Evolutionary conservation across 2,888 invertebrate genomes (phyloP).

Genomic region (Clitarchus hookeri): DNA sequence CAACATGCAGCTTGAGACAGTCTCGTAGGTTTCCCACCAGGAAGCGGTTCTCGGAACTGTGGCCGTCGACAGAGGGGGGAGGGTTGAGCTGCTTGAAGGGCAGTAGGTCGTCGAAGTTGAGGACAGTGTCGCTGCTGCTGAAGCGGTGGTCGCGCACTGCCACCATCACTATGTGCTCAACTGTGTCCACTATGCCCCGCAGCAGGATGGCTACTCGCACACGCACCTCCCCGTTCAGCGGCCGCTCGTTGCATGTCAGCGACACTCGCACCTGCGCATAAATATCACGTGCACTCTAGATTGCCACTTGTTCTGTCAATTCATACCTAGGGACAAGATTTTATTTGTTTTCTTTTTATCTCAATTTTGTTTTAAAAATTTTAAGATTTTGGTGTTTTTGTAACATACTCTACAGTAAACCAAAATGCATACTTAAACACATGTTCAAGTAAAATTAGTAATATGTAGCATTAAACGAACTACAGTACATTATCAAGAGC

Average conservation of each 20-base stretch:
- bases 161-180: slow-evolving; percentile 75
- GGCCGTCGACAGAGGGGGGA: slow-evolving; percentile 49
- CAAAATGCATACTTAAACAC: too few relatives aligned
- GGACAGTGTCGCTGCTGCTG: slow-evolving; percentile 65
- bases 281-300: neutral
- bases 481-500: too few relatives aligned
- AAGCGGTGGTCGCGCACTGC: slow-evolving; percentile 75
- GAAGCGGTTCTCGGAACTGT: slow-evolving; percentile 54
- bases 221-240: slow-evolving; percentile 56
- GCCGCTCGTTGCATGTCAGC: slow-evolving; percentile 75
- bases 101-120: slow-evolving; percentile 69
- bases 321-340: too few relatives aligned
- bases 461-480: too few relatives aligned
- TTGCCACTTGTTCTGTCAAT: too few relatives aligned
- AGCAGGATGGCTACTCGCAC: slow-evolving; percentile 73
- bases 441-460: too few relatives aligned
- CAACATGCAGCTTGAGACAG: slow-evolving; percentile 75
- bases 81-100: slow-evolving; percentile 79
- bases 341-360: too few relatives aligned
- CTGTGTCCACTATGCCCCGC: slow-evolving; percentile 73
- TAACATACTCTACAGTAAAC: too few relatives aligned
- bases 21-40: slow-evolving; percentile 71
- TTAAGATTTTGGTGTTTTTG: too few relatives aligned
- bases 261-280: slow-evolving; percentile 44
- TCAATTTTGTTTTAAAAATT: too few relatives aligned